phyloP scores from a whole-genome alignment of 2,797 vertebrate species.

The Urocyon cinereoargenteus region DNA sequence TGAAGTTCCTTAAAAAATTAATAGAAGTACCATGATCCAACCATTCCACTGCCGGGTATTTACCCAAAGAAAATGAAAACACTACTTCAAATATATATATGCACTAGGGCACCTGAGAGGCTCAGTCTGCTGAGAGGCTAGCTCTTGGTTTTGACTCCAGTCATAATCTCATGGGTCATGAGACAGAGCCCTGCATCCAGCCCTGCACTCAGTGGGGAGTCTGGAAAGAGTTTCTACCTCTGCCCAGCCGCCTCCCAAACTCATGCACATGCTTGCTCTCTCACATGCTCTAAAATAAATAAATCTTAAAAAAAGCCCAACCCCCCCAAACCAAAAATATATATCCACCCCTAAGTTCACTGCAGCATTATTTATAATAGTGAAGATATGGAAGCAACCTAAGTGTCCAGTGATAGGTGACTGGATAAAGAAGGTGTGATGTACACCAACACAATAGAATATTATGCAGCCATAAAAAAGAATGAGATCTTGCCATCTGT shows the following conservation, averaged over 20 bases:
- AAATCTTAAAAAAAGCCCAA: neutral
- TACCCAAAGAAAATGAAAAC: too few relatives aligned
- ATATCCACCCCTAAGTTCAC: neutral
- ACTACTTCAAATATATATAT: too few relatives aligned
- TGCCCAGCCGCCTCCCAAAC: too few relatives aligned
- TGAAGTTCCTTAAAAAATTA: too few relatives aligned
- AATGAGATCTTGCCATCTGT: neutral
- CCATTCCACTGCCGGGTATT: too few relatives aligned
- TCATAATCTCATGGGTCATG: too few relatives aligned
- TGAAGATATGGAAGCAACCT: neutral
- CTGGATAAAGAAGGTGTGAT: neutral
- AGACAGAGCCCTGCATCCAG: neutral
- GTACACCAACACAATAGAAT: neutral
- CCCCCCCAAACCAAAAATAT: neutral
- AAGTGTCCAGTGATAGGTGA: neutral
- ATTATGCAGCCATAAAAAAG: neutral
- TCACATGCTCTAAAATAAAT: neutral
- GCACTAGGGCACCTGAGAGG: too few relatives aligned
- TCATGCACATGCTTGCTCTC: too few relatives aligned
- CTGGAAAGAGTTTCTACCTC: neutral
- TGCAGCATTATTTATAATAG: neutral
- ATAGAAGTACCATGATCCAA: too few relatives aligned
- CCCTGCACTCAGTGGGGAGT: neutral
- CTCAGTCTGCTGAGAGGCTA: too few relatives aligned
- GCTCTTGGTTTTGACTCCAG: too few relatives aligned